Percentiles rank a stretch among this genome's conserved stretches.
Conservation (phyloP, 2,888 invertebrate species). For the Allygus modestus region DNA sequence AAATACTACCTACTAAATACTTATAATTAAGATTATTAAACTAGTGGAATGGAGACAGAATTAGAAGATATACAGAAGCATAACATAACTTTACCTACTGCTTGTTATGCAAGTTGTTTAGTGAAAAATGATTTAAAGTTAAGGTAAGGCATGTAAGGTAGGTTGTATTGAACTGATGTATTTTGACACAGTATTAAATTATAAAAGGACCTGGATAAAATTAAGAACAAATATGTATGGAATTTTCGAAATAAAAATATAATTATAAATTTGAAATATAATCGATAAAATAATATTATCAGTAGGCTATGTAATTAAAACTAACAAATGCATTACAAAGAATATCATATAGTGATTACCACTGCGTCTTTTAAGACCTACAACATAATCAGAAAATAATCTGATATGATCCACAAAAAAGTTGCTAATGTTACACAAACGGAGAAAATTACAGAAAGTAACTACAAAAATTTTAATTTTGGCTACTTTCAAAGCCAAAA, state of each 20-base stretch:
- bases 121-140: background rate
- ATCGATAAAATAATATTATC: background rate
- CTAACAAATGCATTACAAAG: constrained; percentile 16
- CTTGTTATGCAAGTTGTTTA: background rate
- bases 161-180: no score
- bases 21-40: constrained; percentile 23
- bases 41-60: constrained; percentile 38
- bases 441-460: constrained; percentile 23
- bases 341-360: constrained; percentile 24
- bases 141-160: background rate
- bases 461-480: background rate
- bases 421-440: background rate
- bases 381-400: background rate
- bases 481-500: background rate
- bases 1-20: constrained; percentile 38
- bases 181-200: no score
- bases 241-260: no score
- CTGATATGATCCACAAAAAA: background rate
- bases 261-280: no score
- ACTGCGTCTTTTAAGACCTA: background rate
- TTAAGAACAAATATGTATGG: no score
- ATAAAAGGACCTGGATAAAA: no score
- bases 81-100: background rate
- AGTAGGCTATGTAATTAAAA: background rate
- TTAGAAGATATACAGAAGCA: background rate